Evolutionary conservation across 2,888 invertebrate genomes (phyloP), one percentile per base, ranked within the genome.

Genomic region (Melieria omissa): DNA sequence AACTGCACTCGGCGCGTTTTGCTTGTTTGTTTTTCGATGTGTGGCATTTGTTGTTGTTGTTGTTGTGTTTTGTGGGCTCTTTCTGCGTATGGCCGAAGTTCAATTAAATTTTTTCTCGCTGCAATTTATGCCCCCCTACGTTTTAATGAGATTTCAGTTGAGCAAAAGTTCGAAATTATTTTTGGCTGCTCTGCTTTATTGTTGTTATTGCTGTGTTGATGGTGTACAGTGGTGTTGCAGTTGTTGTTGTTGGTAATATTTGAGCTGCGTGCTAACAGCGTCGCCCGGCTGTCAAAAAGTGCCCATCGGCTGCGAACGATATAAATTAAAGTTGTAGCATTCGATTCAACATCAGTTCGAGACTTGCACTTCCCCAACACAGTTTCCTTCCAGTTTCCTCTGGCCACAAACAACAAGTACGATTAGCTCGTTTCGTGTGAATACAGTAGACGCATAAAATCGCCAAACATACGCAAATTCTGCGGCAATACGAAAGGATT

Each of bases 321-420:
- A 82, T 82, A 82, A 82, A 82, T 81, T 79, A 71, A 73, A 73
- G 44, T 71, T 75, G 66, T 57, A 61, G 68, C 69, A 72, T 69
- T 77, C 75, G 74, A 74, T 76, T 70, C 74, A 63, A 76, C 76
- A 82, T 82, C 82, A 82, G 83, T 82, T 67, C 76, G 74, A 78
- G 74, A 77, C 72, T 79, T 78, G 78, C 76, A 77, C 80, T 81
- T 79, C 76, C 58, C 42, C 12, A 57, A 52, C 46, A 63, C 46
- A 55, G 55, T 45, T 69, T 61, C 42, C 61, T 55, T 55, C 4
- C 42, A 52, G 29, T 29, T n/a, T n/a, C 29, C 29, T 1, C 29
- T 29, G 3, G 29, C 29, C 1, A 29, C 29, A 29, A 29, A 29
- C 29, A 29, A 29, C 29, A 29, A 29, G 3, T 29, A 29, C 29